Evolutionary conservation across 2,113 vertebrate species (phyloP).

Genomic region (Patagioenas fasciata): DNA sequence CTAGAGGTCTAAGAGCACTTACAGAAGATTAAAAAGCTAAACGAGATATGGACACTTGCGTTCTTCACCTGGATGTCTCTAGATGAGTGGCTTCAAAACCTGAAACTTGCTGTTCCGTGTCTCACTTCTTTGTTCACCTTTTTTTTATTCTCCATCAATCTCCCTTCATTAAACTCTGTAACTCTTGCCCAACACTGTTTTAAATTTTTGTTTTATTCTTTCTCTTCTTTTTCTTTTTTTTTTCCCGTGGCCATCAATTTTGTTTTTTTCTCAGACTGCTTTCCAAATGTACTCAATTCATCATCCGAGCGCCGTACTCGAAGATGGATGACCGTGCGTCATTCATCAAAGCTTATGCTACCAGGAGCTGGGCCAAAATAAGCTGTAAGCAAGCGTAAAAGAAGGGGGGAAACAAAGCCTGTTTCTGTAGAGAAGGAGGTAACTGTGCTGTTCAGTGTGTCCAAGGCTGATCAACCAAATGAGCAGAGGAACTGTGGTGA

Average conservation of each 20-base stretch:
- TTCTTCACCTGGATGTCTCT: neutral
- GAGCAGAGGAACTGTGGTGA: neutral
- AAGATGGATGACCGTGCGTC: slow-evolving; percentile 44
- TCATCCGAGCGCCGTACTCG: neutral
- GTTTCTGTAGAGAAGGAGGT: neutral
- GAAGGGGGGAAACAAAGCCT: neutral
- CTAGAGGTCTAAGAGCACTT: neutral
- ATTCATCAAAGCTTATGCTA: slow-evolving; percentile 28
- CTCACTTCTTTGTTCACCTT: neutral
- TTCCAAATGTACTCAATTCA: slow-evolving; percentile 47
- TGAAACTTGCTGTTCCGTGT: neutral
- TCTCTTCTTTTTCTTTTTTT: neutral
- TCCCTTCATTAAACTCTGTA: slow-evolving; percentile 1
- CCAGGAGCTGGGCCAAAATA: neutral
- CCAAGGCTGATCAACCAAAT: neutral
- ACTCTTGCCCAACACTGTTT: neutral
- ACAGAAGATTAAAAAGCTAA: fast-evolving
- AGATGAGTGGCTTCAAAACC: neutral
- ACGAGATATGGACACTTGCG: neutral
- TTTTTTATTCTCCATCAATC: neutral
- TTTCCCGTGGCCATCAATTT: slow-evolving; percentile 24
- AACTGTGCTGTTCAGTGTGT: neutral
- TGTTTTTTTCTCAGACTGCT: neutral
- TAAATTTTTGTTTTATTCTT: neutral
- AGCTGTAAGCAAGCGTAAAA: neutral